A percentile compares a stretch with the other conserved stretches of the same genome.
Evolutionary conservation across 2,113 vertebrate species (phyloP).

Genomic region (Dromiciops gliroides): DNA sequence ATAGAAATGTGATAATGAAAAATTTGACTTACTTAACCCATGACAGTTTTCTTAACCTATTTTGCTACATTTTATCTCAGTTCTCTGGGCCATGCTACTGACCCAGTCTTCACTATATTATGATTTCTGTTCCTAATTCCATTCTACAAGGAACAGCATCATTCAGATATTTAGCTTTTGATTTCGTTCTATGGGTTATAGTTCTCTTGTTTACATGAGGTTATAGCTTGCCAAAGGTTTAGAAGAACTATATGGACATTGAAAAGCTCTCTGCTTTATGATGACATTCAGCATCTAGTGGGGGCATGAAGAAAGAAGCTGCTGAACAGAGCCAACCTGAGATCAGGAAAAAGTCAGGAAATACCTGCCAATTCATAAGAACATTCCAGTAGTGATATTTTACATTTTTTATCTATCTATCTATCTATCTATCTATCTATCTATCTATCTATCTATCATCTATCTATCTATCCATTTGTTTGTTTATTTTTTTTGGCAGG

Average conservation of each 20-base stretch:
- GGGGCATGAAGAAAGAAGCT: constrained; percentile 20
- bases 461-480: too few species aligned
- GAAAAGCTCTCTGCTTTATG: constrained; percentile 16
- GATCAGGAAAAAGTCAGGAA: not conserved
- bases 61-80: not conserved
- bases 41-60: not conserved
- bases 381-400: not conserved
- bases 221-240: not conserved
- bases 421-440: too few species aligned
- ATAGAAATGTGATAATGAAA: too few species aligned
- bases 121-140: not conserved
- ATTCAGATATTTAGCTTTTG: not conserved
- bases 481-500: too few species aligned
- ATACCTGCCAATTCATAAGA: not conserved
- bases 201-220: constrained; percentile 16
- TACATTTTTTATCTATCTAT: too few species aligned
- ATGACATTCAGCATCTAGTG: constrained; percentile 19
- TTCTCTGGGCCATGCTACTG: not conserved
- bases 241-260: constrained; percentile 3
- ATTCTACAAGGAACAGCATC: not conserved
- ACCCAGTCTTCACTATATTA: constrained; percentile 12
- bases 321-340: not conserved
- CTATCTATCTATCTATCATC: too few species aligned
- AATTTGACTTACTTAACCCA: not conserved
- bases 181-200: not conserved